Base-by-base conservation (phyloP, 2,113 vertebrate genomes). In the Notechis scutatus region DNA sequence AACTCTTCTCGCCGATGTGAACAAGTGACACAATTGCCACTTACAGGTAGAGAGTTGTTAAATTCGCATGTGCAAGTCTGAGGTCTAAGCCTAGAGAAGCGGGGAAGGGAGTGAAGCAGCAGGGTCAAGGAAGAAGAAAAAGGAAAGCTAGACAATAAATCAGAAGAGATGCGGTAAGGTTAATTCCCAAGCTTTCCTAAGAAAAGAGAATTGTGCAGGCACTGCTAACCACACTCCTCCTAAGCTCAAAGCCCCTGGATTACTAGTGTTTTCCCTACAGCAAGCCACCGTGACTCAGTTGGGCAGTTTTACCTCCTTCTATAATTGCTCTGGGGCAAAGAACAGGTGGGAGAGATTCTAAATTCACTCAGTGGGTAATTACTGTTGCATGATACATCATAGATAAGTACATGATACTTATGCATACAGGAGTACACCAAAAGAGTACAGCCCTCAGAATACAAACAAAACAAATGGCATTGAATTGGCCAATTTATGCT, bases 91-190 rank as follows among this genome's bases (percentile, higher is more conserved):
- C 92, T 96, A 90, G 39, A 86, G 88, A 92, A 91, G 94, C 93
- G 91, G 95, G 91, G 45, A 86, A 87, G 88, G 56, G 55, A 39
- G 14, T 9, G 50, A 92, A 42, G 89, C 91, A 90, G 94, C 95
- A 95, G 93, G 95, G 88, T 89, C 94, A 92, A 91, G 93, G 95
- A 88, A 29, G 85, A 64, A 95, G 92, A 95, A 92, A 87, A 93
- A 93, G 47, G 47, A 93, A 95, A 95, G 92, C 34, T 45, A 47
- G 93, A 95, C 96, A 95, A 55, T 96, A 95, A 42, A 94, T 95
- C 90, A 96, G 96, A 93, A 93, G 64, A 39, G 52, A 52, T 34
- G 88, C 54, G 93, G 92, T 85, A 94, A 94, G 92, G 95, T 24
- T 69, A 26, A 94, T 94, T 93, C 52, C 90, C 50, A 92, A 90